Percentiles rank a stretch among this genome's conserved stretches.
Conservation (phyloP, 2,113 vertebrate species). For the Glaucidium brasilianum region DNA sequence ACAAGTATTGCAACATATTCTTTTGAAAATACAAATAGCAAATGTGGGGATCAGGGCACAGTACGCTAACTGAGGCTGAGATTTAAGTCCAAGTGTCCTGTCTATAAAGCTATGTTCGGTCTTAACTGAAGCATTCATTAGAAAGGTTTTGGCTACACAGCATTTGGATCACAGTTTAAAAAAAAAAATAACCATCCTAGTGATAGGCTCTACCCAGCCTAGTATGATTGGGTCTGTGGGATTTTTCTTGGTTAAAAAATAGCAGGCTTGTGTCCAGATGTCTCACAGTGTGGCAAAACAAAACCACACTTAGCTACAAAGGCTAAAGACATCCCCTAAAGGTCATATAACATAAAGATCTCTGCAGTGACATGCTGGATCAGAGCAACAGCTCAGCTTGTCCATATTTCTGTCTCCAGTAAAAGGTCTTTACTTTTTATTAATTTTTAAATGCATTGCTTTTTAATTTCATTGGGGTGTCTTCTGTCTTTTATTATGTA, state of each 20-base stretch:
- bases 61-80: background rate
- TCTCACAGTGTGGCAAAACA: background rate
- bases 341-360: background rate
- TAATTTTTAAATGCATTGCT: slow-evolving; percentile 10
- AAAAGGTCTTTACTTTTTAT: slow-evolving; percentile 46
- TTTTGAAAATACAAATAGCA: background rate
- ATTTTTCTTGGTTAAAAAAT: background rate
- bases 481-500: slow-evolving; percentile 57
- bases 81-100: background rate
- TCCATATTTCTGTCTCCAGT: background rate
- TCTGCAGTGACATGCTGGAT: background rate
- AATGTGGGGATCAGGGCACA: background rate
- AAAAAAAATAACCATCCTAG: background rate
- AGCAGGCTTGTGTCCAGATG: background rate
- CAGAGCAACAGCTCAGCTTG: background rate
- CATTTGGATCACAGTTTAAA: background rate
- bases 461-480: slow-evolving; percentile 41
- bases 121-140: background rate
- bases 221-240: background rate
- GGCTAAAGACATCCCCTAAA: background rate
- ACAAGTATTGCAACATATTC: background rate
- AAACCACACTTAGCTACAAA: background rate
- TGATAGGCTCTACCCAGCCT: background rate
- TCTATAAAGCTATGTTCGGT: background rate
- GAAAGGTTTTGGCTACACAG: background rate